Conservation (phyloP, 2,113 vertebrate species). For the Sakesphorus luctuosus region DNA sequence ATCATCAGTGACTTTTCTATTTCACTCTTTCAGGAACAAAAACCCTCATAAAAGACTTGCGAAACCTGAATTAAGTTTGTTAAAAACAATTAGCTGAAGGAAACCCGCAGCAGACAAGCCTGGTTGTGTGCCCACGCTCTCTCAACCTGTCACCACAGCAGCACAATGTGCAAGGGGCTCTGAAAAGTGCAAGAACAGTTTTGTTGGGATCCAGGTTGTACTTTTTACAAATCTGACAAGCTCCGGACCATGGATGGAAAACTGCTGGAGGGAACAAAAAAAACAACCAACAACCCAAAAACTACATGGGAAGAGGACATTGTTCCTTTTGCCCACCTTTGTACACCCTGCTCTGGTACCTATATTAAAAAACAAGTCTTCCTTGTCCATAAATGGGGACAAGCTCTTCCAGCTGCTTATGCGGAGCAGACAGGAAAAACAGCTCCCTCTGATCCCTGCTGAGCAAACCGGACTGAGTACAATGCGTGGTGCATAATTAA, state of each 20-base stretch:
- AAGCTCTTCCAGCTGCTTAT: background rate
- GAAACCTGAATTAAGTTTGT: slow-evolving; percentile 49
- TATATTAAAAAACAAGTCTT: background rate
- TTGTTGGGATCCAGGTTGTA: background rate
- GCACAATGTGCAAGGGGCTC: background rate
- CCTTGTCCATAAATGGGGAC: background rate
- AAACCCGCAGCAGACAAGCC: background rate
- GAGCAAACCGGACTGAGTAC: background rate
- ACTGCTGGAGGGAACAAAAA: background rate
- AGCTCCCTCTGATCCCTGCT: background rate
- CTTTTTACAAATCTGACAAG: background rate
- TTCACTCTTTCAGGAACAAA: slow-evolving; percentile 56
- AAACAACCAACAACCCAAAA: background rate
- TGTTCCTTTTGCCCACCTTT: background rate
- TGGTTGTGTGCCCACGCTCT: background rate
- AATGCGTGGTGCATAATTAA: background rate
- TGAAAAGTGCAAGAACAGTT: background rate
- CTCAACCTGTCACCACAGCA: background rate
- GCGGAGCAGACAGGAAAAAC: background rate
- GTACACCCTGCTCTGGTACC: background rate
- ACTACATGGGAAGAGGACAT: background rate
- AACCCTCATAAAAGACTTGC: slow-evolving; percentile 23
- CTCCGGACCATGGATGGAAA: background rate
- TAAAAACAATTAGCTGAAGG: slow-evolving; percentile 29
- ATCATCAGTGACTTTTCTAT: slow-evolving; percentile 40